Conservation (phyloP, 53 echinoderm and acorn worm species). For the Antedon mediterranea region DNA sequence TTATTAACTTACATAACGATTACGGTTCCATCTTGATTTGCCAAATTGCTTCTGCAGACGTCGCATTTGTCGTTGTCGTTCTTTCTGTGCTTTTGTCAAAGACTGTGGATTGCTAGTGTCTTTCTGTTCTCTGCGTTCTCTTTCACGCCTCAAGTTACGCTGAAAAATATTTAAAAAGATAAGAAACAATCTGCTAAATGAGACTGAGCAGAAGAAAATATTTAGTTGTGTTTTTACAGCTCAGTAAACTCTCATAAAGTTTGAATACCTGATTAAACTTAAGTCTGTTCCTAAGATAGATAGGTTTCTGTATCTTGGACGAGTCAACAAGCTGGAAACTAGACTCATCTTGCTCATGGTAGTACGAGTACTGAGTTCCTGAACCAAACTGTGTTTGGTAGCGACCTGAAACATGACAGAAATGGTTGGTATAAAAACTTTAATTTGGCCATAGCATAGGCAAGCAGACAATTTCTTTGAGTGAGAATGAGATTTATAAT, state of each 20-base stretch:
- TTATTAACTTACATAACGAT: neutral
- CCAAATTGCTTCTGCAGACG: constrained; percentile 96
- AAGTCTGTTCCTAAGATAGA: constrained; percentile 85
- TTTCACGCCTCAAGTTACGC: constrained; percentile 72
- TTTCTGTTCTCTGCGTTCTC: constrained; percentile 79
- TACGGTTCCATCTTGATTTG: constrained; percentile 25
- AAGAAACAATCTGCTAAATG: no score
- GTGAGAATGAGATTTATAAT: no score
- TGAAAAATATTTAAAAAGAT: no score
- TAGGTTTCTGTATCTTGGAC: constrained; percentile 69
- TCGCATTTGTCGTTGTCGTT: constrained; percentile 78
- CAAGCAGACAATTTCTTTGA: no score
- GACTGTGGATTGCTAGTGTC: constrained; percentile 68
- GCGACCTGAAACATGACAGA: constrained; percentile 30
- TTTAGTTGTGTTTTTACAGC: constrained; percentile 1
- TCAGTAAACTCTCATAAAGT: neutral
- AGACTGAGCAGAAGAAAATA: no score
- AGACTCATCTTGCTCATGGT: constrained; percentile 94
- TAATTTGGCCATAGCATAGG: no score
- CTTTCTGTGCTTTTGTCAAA: constrained; percentile 94
- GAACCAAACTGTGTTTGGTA: constrained; percentile 96
- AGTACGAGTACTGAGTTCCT: constrained; percentile 89
- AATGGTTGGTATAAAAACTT: no score
- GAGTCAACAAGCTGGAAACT: constrained; percentile 94
- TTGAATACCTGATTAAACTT: constrained; percentile 72